These are phyloP conservation scores for Epinephelus moara DNA, from an alignment of 2,113 vertebrate species.

Conservation along the genomic window DNA sequence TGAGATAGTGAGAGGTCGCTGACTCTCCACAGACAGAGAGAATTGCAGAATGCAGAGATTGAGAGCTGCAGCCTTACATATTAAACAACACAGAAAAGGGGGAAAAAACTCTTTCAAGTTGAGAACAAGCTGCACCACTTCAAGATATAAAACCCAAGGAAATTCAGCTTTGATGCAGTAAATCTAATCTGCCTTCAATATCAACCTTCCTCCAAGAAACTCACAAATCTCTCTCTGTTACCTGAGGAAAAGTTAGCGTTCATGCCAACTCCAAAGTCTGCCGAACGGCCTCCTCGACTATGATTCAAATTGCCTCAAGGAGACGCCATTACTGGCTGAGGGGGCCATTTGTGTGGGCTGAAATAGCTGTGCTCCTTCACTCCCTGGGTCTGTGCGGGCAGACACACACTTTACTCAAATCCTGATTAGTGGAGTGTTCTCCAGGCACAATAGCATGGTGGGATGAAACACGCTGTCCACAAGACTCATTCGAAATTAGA, in stretches of 20 bases:
- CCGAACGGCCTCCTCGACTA: neutral
- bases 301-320: constrained; percentile 58
- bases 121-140: neutral
- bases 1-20: neutral
- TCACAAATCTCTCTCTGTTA: constrained; percentile 18
- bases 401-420: constrained; percentile 64
- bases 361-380: constrained; percentile 30
- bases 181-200: constrained; percentile 36
- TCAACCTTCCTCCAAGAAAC: constrained; percentile 20
- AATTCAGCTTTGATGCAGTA: constrained; percentile 39
- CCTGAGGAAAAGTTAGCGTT: constrained; percentile 20
- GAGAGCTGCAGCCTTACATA: constrained; percentile 9
- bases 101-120: constrained; percentile 24
- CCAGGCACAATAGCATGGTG: constrained; percentile 55
- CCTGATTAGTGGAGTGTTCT: constrained; percentile 79
- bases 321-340: constrained; percentile 37
- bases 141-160: constrained; percentile 18
- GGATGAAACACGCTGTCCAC: constrained; percentile 61
- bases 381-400: constrained; percentile 22
- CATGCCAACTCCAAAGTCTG: constrained; percentile 19
- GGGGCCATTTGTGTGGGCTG: constrained; percentile 59
- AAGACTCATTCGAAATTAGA: constrained; percentile 59
- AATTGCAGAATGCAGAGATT: constrained; percentile 1
- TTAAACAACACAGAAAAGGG: neutral
- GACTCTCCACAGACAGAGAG: neutral